phyloP scores from a whole-genome alignment of 2,888 invertebrate genomes.

The Drosophila paranaensis region DNA sequence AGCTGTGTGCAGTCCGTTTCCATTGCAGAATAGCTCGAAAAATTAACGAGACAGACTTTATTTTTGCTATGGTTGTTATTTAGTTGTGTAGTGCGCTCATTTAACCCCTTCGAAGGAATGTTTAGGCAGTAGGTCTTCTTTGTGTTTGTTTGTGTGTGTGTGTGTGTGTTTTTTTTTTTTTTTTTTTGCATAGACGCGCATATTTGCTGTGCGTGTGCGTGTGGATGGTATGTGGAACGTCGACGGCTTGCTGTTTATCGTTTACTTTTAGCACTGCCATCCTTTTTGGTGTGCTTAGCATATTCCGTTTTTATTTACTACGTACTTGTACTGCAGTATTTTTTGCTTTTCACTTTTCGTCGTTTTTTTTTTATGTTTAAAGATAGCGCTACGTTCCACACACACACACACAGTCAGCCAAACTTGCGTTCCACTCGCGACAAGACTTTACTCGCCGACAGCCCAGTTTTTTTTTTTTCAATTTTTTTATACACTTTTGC shows the following conservation, averaged over 20 bases:
- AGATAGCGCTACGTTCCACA: constrained; percentile 43
- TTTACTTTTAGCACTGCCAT: constrained; percentile 20
- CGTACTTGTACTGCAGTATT: constrained; percentile 17
- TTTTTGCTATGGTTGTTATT: constrained; percentile 23
- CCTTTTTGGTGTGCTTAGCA: constrained; percentile 33
- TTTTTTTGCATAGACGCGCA: constrained; percentile 51
- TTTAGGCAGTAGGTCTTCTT: constrained; percentile 43
- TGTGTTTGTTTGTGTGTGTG: constrained; percentile 18
- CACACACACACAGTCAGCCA: constrained; percentile 31
- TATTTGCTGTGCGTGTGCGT: constrained; percentile 50
- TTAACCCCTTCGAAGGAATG: constrained; percentile 77
- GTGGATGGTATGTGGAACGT: constrained; percentile 83
- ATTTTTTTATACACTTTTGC: constrained; percentile 49
- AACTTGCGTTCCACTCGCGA: constrained; percentile 69
- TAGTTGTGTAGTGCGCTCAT: constrained; percentile 53
- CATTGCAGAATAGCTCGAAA: constrained; percentile 49
- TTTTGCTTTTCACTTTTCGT: constrained; percentile 18
- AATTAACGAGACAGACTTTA: constrained; percentile 55
- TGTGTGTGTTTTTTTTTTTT: not conserved
- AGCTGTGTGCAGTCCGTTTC: constrained; percentile 53
- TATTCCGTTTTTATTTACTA: constrained; percentile 54
- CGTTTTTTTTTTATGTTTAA: constrained; percentile 4
- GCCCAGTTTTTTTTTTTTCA: constrained; percentile 35
- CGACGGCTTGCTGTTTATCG: constrained; percentile 54
- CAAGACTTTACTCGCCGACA: constrained; percentile 52